Evolutionary conservation across 2,888 invertebrate species (phyloP).

Genomic region (Dolomedes plantarius): DNA sequence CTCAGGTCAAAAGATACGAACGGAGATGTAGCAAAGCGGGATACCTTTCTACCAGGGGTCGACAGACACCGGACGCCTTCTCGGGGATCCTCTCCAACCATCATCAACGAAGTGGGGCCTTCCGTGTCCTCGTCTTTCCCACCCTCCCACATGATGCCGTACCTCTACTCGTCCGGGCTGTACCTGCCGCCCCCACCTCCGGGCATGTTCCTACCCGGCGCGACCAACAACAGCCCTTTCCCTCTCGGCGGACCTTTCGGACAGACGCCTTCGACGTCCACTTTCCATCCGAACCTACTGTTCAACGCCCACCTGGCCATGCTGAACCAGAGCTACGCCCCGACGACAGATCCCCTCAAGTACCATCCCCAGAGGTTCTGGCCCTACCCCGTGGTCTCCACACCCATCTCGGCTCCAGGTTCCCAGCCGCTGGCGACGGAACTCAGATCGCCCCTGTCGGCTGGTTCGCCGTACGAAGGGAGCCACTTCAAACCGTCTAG

Average conservation of each 20-base stretch:
- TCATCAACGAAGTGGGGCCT: constrained; percentile 62
- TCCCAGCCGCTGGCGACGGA: background rate
- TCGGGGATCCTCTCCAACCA: constrained; percentile 25
- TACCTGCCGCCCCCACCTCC: constrained; percentile 60
- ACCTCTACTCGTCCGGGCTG: constrained; percentile 57
- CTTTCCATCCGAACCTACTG: constrained; percentile 46
- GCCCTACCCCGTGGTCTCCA: constrained; percentile 53
- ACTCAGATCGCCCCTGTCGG: constrained; percentile 43
- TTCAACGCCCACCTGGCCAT: constrained; percentile 66
- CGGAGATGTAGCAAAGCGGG: constrained; percentile 19
- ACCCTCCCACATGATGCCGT: constrained; percentile 60
- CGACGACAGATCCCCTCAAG: constrained; percentile 42
- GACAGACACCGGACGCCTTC: constrained; percentile 34
- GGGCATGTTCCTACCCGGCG: constrained; percentile 49
- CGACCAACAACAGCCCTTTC: constrained; percentile 11
- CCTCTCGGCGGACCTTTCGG: constrained; percentile 31
- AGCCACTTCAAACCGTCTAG: constrained; percentile 56
- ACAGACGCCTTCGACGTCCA: constrained; percentile 28
- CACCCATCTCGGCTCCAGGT: constrained; percentile 22
- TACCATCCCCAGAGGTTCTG: constrained; percentile 60
- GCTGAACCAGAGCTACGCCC: constrained; percentile 60
- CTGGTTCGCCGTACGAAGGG: constrained; percentile 51
- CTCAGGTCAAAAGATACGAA: constrained; percentile 25
- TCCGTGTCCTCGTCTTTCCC: constrained; percentile 57
- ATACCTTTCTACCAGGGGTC: background rate